phyloP scores from a whole-genome alignment of 2,888 invertebrate genomes.

The Hirtodrosophila confusa region DNA sequence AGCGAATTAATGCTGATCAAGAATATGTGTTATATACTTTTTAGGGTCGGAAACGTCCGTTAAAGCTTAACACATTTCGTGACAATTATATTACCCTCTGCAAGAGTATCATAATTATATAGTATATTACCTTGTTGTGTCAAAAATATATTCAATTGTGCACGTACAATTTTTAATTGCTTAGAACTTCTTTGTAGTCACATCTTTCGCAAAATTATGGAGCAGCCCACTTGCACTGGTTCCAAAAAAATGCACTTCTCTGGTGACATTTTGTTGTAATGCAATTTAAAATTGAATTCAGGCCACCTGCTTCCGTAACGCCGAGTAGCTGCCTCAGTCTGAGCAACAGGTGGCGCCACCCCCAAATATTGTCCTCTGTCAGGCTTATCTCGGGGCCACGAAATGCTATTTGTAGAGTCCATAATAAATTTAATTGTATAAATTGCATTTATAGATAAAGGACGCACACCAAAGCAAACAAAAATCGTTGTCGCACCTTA shows the following conservation, averaged over 20 bases:
- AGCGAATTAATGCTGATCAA: too few relatives aligned
- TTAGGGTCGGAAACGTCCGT: too few relatives aligned
- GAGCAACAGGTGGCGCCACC: constrained; percentile 68
- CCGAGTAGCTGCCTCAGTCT: constrained; percentile 15
- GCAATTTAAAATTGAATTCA: constrained; percentile 73
- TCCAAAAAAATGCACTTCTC: neutral
- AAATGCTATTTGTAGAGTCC: constrained; percentile 41
- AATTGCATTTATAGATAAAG: constrained; percentile 54
- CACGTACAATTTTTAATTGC: too few relatives aligned
- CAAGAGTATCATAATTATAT: too few relatives aligned
- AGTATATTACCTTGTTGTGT: too few relatives aligned
- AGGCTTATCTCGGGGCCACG: constrained; percentile 37
- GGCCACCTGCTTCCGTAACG: constrained; percentile 51
- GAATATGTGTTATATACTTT: too few relatives aligned
- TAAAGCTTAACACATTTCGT: too few relatives aligned
- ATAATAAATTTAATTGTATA: constrained; percentile 66
- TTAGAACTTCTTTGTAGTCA: too few relatives aligned
- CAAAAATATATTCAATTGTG: too few relatives aligned
- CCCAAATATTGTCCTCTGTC: constrained; percentile 1
- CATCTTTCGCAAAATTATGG: too few relatives aligned
- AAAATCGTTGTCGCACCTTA: constrained; percentile 23
- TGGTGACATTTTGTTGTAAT: constrained; percentile 31
- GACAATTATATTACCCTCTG: too few relatives aligned
- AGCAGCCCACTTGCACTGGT: too few relatives aligned
- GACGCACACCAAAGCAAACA: constrained; percentile 6